Base-by-base conservation (phyloP, 2,888 invertebrate genomes). In the Phaedon cochleariae region DNA sequence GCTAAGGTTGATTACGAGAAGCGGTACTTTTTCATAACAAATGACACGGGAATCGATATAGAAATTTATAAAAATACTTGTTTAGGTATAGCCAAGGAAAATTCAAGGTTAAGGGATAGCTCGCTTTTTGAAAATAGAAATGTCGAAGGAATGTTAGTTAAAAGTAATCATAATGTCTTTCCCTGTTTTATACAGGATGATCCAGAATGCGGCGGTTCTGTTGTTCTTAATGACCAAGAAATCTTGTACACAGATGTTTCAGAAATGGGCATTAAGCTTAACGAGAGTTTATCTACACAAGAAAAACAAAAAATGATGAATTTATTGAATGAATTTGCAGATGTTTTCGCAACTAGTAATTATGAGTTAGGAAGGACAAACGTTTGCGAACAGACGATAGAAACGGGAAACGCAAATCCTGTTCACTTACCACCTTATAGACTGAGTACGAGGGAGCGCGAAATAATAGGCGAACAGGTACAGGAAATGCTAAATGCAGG, bases 271-370 rank as follows among this genome's bases (percentile, higher is more conserved):
- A 15, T 21, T 7, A 51, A 51, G 12, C 3, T 51, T 21, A 51
- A 21, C 22, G 22, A 51, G n/a, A 22, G 26, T 51, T 21, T 26
- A 10, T 22, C 12, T n/a, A 15, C 4, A 15, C 12, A 51, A 6
- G 51, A 51, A 7, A 49, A 9, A 20, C 22, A 51, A 51, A 51
- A 22, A 26, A n/a, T 51, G 18, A 12, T 51, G 10, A 26, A 1
- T 22, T 21, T 51, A 17, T 51, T 51, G 26, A 51, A 51, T 26
- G 29, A 26, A 15, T 52, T 29, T 52, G 26, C 31, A 0, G 29
- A 31, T n/a, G 15, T 52, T 51, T 51, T 51, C 17, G 51, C 51
- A 2, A 26, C 22, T 21, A 51, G n/a, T 51, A 51, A 51, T 51
- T 51, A 51, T 51, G 26, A 51, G 22, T 17, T 22, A 21, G 51